These are phyloP conservation scores for Leptopilina clavipes DNA, from an alignment of 1,140 invertebrate species.

Conservation along the genomic window DNA sequence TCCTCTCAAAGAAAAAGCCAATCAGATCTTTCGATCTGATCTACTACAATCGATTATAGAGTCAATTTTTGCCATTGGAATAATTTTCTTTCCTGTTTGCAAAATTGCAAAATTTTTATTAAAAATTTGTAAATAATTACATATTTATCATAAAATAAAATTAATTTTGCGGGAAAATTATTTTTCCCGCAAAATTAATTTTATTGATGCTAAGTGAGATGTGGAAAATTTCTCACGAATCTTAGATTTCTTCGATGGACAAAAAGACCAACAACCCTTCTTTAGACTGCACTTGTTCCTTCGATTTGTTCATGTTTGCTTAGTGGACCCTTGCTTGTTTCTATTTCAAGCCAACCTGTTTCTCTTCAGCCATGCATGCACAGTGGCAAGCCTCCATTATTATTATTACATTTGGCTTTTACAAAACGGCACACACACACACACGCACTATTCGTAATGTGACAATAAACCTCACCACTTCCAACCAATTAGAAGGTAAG, in stretches of 20 bases:
- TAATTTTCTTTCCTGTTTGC: too few relatives aligned
- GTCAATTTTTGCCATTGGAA: too few relatives aligned
- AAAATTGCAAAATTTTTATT: too few relatives aligned
- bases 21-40: too few relatives aligned
- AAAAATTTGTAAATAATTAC: too few relatives aligned
- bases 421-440: background rate
- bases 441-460: conserved; percentile 8
- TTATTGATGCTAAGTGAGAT: too few relatives aligned
- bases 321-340: conserved; percentile 34
- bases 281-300: conserved; percentile 4
- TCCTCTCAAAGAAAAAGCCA: too few relatives aligned
- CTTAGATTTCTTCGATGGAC: background rate
- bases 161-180: too few relatives aligned
- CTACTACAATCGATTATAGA: too few relatives aligned
- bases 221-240: background rate
- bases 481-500: background rate
- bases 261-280: background rate
- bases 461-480: background rate
- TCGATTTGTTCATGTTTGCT: conserved; percentile 41
- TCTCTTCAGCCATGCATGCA: conserved; percentile 33
- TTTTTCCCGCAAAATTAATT: too few relatives aligned
- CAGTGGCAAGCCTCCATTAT: conserved; percentile 3
- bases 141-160: too few relatives aligned
- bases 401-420: conserved; percentile 17
- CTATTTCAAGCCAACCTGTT: conserved; percentile 45